Base-by-base conservation (phyloP, 2,113 vertebrate genomes). In the Leptobrachium ailaonicum region DNA sequence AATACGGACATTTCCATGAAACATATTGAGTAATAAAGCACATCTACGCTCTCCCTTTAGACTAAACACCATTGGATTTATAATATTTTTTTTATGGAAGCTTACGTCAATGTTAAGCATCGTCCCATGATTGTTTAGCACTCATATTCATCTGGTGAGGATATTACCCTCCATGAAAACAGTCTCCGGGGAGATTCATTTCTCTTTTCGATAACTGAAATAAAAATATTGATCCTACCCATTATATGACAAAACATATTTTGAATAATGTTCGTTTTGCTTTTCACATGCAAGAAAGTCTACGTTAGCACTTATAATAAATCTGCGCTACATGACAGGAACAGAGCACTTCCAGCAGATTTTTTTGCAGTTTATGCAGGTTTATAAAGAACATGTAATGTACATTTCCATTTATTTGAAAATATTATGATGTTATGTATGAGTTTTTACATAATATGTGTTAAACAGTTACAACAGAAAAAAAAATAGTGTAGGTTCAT, bases 1-100 rank as follows among this genome's bases (percentile, higher is more conserved):
- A 79, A 79, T 56, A 56, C 44, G 47, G 44, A 43, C 76, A 71
- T 50, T 73, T 62, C 70, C 70, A 73, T 54, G 70, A 73, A 73
- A 70, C 58, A 32, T 50, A 73, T 2, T 66, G 70, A 66, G 77
- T 70, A 79, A 66, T 79, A 79, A 66, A 79, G 45, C 66, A 73
- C 41, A 73, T 2, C 20, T 63, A 54, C 64, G n/a, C 41, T 80
- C n/a, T 80, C 71, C 78, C 62, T 13, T 66, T 71, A 60, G 63
- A 67, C 41, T 53, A 80, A 32, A 73, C 43, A 50, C 62, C 56
- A 80, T 73, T 58, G 77, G 45, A 79, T 79, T 79, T 66, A 66
- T 14, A 79, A 66, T 73, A 56, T 42, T 5, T 71, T 5, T 71
- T 79, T 80, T 73, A 73, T 58, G 45, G 70, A 66, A 53, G 66